Base-by-base conservation (phyloP, 2,797 vertebrate genomes). In the Sebastiscus albofasciatus region DNA sequence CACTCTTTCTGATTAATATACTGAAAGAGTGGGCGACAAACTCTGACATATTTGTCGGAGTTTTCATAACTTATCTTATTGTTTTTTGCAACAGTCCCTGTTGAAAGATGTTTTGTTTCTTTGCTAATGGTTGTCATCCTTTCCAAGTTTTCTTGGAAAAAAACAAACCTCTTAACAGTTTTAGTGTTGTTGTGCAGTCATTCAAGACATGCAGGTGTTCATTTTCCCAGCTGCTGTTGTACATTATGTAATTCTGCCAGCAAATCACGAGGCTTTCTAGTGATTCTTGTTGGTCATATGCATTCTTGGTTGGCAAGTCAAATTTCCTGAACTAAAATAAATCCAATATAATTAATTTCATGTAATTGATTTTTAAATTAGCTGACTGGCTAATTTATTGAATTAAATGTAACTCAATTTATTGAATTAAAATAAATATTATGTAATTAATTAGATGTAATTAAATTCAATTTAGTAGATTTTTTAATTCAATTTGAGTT, bases 151-250 rank as follows among this genome's bases (percentile, higher is more conserved):
- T 55, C 31, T 61, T 13, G 27, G 10, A 34, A 20, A 61, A 54
- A 54, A 64, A 42, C 42, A 49, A 77, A 36, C 10, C 55, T 70
- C 42, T 56, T 6, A 3, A 14, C 72, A 31, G 34, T 60, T 56
- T 49, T 3, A 14, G 16, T 26, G 71, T 2, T 34, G 67, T 56
- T 68, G 2, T 67, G 46, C 18, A 20, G 46, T 24, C 55, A 12
- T 16, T 81, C 9, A 42, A 54, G 4, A 77, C 1, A 1, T 11
- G 20, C 86, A 87, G 81, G 74, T 89, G 88, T 61, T 67, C 10
- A 2, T 6, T 75, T 87, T 84, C 79, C 61, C 87, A 80, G 79
- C 64, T 14, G 26, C 55, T 77, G 72, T 76, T 74, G 60, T 27
- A 39, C 13, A 34, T 76, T 42, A 59, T 66, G 55, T 65, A n/a